Evolutionary conservation across 92 coral and sea anemone genomes (phyloP), one percentile per base, ranked within the genome.

Genomic region (Porites rus): DNA sequence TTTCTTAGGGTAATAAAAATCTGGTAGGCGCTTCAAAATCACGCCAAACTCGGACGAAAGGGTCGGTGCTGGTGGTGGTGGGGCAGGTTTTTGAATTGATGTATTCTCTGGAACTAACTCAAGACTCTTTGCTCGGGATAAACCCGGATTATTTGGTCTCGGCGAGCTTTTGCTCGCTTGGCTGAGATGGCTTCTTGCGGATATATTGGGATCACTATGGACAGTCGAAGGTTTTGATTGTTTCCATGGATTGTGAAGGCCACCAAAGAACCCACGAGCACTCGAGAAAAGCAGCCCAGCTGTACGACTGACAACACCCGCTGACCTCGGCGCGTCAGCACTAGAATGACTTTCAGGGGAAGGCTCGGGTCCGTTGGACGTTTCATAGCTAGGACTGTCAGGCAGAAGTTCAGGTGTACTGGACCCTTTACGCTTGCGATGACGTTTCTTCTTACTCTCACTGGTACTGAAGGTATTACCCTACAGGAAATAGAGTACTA

Each of bases 221-320:
- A 81, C 94, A 72, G 86, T 79, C 8, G 74, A 25, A 2, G 90
- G 78, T 16, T 72, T 70, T 46, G 51, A 72, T 64, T 51, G 62
- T 65, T 70, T 78, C 84, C 89, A 82, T 3, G 87, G 78, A 72
- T 93, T 88, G 50, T 89, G 78, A 59, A 92, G 69, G 4, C 96
- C 96, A 75, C 88, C 91, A 0, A 92, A 56, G 70, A 92, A 90
- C 70, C 95, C 95, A 14, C 95, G 95, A 1, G 95, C 91, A 31
- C 98, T 87, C 68, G 79, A 91, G 89, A 96, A 96, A 59, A 96
- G 92, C 16, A 96, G 92, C 7, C 99, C 99, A 61, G 99, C 99
- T 54, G 99, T 93, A 58, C 85, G 86, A 89, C 90, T 93, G 1
- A 96, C 92, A 50, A 93, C 68, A 72, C 96, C 92, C 53, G 87